These are phyloP conservation scores for Drosophila triauraria DNA, from an alignment of 1,140 invertebrate genomes.

Conservation along the genomic window DNA sequence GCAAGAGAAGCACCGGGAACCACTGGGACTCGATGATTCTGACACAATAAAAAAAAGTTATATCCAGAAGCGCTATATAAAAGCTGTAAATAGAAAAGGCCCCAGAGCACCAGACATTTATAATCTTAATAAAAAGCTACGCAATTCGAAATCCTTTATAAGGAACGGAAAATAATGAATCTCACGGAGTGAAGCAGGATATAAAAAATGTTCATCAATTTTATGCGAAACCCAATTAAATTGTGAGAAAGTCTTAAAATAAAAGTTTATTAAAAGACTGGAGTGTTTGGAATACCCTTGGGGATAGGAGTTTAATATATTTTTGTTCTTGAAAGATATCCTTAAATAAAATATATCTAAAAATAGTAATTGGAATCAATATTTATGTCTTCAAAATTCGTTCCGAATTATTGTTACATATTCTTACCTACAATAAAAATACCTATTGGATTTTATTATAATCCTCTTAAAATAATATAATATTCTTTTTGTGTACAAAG, in stretches of 20 bases:
- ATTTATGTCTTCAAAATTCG: no score
- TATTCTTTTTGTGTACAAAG: background rate
- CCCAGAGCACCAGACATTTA: conserved; percentile 26
- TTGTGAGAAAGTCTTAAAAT: background rate
- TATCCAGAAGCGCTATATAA: conserved; percentile 38
- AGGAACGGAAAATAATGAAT: background rate
- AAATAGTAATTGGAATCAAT: background rate
- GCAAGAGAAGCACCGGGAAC: background rate
- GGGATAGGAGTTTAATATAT: background rate
- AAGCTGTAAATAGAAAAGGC: conserved; percentile 30
- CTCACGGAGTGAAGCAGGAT: background rate
- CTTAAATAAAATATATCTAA: accelerated
- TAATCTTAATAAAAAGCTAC: conserved; percentile 23
- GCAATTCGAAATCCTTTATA: background rate
- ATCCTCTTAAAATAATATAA: no score
- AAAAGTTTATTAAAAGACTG: background rate
- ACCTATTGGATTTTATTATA: no score
- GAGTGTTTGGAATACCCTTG: background rate
- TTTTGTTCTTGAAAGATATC: background rate
- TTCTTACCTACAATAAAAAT: background rate
- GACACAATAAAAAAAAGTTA: conserved; percentile 39
- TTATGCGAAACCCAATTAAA: conserved; percentile 1
- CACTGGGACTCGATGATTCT: conserved; percentile 26
- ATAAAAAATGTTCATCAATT: conserved; percentile 25
- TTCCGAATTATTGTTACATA: background rate